A percentile compares a stretch with the other conserved stretches of the same genome.
Conservation (phyloP, 2,797 vertebrate species). For the Pangasius mekongensis region DNA sequence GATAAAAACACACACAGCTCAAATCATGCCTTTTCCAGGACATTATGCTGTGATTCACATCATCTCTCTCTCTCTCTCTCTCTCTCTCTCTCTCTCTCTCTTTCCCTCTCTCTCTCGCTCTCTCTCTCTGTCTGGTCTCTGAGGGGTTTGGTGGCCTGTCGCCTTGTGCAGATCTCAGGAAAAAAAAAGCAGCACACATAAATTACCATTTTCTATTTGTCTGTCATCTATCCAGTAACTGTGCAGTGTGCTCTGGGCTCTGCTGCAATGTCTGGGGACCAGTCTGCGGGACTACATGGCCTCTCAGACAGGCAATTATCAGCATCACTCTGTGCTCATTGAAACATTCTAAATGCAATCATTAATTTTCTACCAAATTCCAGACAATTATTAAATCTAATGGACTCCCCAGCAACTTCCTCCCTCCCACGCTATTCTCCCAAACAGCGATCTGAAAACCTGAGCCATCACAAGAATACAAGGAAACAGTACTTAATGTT, state of each 20-base stretch:
- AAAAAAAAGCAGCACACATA: slow-evolving; percentile 64
- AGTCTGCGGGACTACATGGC: slow-evolving; percentile 61
- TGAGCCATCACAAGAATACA: neutral
- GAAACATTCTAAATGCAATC: slow-evolving; percentile 54
- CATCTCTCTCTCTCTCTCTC: slow-evolving; percentile 58
- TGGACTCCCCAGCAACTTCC: slow-evolving; percentile 7
- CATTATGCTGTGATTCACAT: slow-evolving; percentile 64
- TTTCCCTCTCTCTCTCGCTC: slow-evolving; percentile 61
- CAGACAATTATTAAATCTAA: slow-evolving; percentile 45
- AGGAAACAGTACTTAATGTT: neutral
- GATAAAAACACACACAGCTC: slow-evolving; percentile 28
- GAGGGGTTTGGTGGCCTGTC: slow-evolving; percentile 61
- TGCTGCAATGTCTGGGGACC: slow-evolving; percentile 50
- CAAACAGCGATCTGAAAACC: neutral
- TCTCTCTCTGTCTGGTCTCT: slow-evolving; percentile 53
- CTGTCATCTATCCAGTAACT: slow-evolving; percentile 64
- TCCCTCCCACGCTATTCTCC: neutral
- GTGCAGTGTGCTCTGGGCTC: slow-evolving; percentile 58
- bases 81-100: slow-evolving; percentile 54
- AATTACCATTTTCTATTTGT: slow-evolving; percentile 72
- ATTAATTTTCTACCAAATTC: slow-evolving; percentile 35
- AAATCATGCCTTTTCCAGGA: slow-evolving; percentile 61
- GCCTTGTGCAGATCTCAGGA: slow-evolving; percentile 57
- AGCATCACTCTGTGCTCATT: slow-evolving; percentile 59
- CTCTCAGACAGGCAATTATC: slow-evolving; percentile 63